Conservation (phyloP, 2,113 vertebrate species). For the Myocastor coypus region DNA sequence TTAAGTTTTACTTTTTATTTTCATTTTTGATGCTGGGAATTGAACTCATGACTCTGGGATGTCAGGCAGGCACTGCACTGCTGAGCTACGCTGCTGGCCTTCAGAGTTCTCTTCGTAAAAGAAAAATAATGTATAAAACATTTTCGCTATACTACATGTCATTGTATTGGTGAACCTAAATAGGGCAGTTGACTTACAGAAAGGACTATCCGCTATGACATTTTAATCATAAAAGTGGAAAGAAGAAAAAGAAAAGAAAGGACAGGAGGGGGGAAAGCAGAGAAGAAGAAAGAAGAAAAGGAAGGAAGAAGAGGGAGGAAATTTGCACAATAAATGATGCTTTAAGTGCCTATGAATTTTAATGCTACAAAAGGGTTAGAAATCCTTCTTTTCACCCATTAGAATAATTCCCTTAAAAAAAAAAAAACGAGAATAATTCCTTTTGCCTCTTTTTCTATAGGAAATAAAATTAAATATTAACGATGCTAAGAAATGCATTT, state of each 20-base stretch:
- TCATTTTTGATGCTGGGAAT: too few species aligned
- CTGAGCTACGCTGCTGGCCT: too few species aligned
- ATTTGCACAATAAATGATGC: background rate
- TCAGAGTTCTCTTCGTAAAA: background rate
- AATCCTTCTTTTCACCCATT: background rate
- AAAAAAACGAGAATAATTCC: background rate
- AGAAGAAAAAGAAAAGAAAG: background rate
- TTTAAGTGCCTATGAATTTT: constrained; percentile 10
- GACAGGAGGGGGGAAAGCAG: too few species aligned
- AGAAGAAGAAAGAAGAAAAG: background rate
- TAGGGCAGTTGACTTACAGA: background rate
- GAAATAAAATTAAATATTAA: constrained; percentile 43
- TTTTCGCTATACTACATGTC: background rate
- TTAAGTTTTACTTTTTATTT: too few species aligned
- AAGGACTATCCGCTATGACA: background rate
- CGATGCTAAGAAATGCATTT: constrained; percentile 4
- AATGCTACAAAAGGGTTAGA: background rate
- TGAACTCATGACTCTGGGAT: too few species aligned
- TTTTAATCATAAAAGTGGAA: background rate
- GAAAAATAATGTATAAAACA: background rate
- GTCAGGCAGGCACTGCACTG: too few species aligned
- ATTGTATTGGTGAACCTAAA: background rate
- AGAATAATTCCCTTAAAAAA: background rate
- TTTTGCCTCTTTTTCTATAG: background rate
- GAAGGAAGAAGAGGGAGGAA: background rate